Percentiles rank a stretch among this genome's conserved stretches.
These are phyloP conservation scores for Temnothorax rugatulus DNA, from an alignment of 2,888 invertebrate genomes.

Conservation along the genomic window DNA sequence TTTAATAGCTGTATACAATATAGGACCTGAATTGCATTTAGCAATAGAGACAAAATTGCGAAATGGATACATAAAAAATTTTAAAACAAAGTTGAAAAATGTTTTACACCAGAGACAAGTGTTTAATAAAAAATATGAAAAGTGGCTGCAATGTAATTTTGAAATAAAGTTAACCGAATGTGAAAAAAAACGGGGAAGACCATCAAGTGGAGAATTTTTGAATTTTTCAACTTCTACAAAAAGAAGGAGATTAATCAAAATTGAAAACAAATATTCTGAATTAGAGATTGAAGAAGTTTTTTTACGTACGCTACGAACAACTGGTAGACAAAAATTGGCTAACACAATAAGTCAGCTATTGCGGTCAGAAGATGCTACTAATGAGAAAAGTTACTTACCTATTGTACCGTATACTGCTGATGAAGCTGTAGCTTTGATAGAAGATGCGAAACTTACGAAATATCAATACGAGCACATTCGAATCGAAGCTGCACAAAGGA, in stretches of 20 bases:
- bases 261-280: background rate
- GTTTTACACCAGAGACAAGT: background rate
- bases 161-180: background rate
- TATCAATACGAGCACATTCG: background rate
- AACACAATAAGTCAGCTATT: background rate
- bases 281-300: background rate
- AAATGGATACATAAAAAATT: background rate
- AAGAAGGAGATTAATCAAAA: background rate
- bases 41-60: background rate
- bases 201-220: background rate
- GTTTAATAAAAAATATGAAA: background rate
- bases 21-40: background rate
- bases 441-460: background rate
- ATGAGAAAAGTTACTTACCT: background rate
- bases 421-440: slow-evolving; percentile 1
- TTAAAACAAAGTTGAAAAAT: slow-evolving; percentile 1
- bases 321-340: background rate
- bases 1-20: background rate
- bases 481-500: background rate
- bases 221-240: background rate
- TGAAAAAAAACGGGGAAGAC: background rate
- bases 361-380: background rate
- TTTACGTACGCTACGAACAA: background rate
- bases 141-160: background rate
- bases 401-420: slow-evolving; percentile 7